Percentiles rank a stretch among this genome's conserved stretches.
Evolutionary conservation across 2,888 invertebrate genomes (phyloP).

Genomic region (Busseola fusca): DNA sequence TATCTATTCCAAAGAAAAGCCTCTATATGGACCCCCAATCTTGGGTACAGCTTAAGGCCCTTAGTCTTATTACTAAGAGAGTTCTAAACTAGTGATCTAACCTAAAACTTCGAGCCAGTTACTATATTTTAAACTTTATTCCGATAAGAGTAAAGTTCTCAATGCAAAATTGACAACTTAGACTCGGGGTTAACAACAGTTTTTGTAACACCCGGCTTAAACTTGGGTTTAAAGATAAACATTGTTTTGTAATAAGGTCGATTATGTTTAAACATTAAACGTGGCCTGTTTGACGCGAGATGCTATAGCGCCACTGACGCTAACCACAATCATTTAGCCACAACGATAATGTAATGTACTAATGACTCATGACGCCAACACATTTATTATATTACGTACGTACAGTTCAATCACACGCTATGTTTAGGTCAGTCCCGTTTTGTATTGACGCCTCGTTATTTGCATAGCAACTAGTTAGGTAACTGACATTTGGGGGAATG

Average conservation of each 20-base stretch:
- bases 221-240: neutral
- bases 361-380: constrained; percentile 54
- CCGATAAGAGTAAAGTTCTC: neutral
- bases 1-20: constrained; percentile 3
- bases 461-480: constrained; percentile 21
- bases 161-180: neutral
- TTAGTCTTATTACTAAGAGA: neutral
- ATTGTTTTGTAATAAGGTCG: neutral
- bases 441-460: constrained; percentile 6
- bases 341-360: constrained; percentile 43
- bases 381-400: constrained; percentile 42
- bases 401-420: constrained; percentile 28
- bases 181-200: neutral
- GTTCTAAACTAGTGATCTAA: neutral
- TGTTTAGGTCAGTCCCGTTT: constrained; percentile 29
- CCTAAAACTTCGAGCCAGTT: neutral
- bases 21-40: neutral
- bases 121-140: neutral
- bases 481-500: neutral
- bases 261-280: constrained; percentile 13
- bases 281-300: constrained; percentile 12
- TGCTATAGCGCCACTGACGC: constrained; percentile 37
- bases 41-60: neutral
- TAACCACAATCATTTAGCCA: constrained; percentile 45
- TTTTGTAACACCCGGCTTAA: neutral